Conservation (phyloP, 35 echinoderm and acorn worm species). For the Lytechinus pictus region DNA sequence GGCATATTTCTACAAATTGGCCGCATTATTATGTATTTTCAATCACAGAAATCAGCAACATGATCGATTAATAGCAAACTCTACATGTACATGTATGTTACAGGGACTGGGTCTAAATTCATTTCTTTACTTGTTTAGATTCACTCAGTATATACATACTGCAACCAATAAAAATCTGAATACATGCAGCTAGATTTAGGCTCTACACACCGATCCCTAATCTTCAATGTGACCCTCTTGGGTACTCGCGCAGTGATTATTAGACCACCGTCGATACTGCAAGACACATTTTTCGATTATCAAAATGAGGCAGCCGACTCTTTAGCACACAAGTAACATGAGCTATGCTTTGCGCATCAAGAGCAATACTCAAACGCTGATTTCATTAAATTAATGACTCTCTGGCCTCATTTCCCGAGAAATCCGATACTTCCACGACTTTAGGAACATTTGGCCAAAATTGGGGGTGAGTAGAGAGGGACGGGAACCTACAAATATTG, state of each 20-base stretch:
- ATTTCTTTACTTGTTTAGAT: not conserved
- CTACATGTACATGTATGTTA: no score
- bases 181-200: not conserved
- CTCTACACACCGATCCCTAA: not conserved
- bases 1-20: no score
- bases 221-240: not conserved
- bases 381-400: slow-evolving; percentile 50
- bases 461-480: not conserved
- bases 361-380: slow-evolving; percentile 31
- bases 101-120: not conserved
- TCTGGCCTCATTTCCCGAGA: slow-evolving; percentile 17
- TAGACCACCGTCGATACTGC: not conserved
- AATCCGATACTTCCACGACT: not conserved
- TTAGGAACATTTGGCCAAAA: not conserved
- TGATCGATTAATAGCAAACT: no score
- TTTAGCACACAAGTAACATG: slow-evolving; percentile 27
- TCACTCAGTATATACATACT: not conserved
- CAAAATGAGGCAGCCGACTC: not conserved
- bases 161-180: not conserved
- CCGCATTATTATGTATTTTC: no score
- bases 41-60: no score
- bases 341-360: not conserved
- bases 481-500: not conserved
- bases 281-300: slow-evolving; percentile 38
- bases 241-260: not conserved